phyloP scores from a whole-genome alignment of 2,888 invertebrate species.

The Xanthia togata region DNA sequence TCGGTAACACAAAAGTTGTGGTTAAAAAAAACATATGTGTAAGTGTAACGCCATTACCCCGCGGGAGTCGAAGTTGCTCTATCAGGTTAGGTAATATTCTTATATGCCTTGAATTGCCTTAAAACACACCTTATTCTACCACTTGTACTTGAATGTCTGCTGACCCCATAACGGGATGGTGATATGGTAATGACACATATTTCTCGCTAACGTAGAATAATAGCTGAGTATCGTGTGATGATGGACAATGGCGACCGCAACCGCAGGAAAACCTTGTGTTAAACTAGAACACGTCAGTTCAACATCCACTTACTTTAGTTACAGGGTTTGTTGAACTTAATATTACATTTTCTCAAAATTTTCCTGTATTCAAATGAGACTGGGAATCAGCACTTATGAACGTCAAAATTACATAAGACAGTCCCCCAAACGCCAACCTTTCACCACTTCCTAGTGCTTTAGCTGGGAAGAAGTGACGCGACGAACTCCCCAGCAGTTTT shows the following conservation, averaged over 20 bases:
- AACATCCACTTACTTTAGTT: background rate
- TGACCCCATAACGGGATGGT: background rate
- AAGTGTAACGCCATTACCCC: too few species aligned
- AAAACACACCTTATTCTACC: background rate
- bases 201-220: slow-evolving; percentile 31
- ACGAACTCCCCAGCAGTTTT: background rate
- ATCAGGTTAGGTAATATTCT: too few species aligned
- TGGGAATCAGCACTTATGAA: background rate
- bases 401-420: background rate
- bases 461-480: background rate
- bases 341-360: background rate
- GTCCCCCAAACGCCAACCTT: background rate
- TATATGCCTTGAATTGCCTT: background rate
- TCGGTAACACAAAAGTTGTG: too few species aligned
- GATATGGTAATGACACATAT: slow-evolving; percentile 49
- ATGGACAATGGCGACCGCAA: slow-evolving; percentile 48
- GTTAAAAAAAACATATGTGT: too few species aligned
- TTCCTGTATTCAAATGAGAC: too few species aligned
- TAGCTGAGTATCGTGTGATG: slow-evolving; percentile 48
- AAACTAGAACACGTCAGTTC: slow-evolving; percentile 36
- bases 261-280: slow-evolving; percentile 51
- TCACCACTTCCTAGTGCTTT: background rate
- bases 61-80: too few species aligned
- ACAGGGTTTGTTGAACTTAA: slow-evolving; percentile 30
- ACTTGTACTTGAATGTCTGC: slow-evolving; percentile 3